phyloP scores from a whole-genome alignment of 2,113 vertebrate species.

The Rhagologus leucostigma region DNA sequence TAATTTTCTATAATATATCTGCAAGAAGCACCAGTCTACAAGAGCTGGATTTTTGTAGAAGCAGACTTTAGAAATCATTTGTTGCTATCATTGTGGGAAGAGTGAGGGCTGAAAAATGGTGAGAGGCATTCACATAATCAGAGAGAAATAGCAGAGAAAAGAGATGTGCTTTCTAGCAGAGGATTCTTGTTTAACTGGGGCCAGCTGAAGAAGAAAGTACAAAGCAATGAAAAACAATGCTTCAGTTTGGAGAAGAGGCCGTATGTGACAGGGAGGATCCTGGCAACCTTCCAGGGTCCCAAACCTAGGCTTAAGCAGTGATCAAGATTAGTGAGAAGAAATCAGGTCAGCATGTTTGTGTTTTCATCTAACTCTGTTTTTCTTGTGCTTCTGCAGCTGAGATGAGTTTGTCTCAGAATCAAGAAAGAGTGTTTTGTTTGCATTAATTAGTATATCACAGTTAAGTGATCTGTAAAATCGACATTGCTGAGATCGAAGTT shows the following conservation, averaged over 20 bases:
- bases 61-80: neutral
- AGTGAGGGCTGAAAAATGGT: neutral
- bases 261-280: rapidly evolving
- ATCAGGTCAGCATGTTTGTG: neutral
- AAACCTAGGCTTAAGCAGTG: neutral
- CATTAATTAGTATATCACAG: neutral
- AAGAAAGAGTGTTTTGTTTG: neutral
- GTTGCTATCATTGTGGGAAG: neutral
- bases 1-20: neutral
- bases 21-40: neutral
- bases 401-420: neutral
- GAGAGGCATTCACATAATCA: neutral
- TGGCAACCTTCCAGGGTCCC: neutral
- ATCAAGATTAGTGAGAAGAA: neutral
- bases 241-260: neutral
- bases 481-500: neutral
- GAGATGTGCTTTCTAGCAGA: neutral
- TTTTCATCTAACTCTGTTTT: neutral
- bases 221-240: neutral
- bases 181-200: neutral
- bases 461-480: neutral
- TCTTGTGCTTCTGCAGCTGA: neutral
- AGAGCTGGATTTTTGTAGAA: neutral
- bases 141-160: neutral
- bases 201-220: neutral